A percentile compares a stretch with the other conserved stretches of the same genome.
Conservation (phyloP, 2,797 vertebrate species). For the Craterocephalus amniculus region DNA sequence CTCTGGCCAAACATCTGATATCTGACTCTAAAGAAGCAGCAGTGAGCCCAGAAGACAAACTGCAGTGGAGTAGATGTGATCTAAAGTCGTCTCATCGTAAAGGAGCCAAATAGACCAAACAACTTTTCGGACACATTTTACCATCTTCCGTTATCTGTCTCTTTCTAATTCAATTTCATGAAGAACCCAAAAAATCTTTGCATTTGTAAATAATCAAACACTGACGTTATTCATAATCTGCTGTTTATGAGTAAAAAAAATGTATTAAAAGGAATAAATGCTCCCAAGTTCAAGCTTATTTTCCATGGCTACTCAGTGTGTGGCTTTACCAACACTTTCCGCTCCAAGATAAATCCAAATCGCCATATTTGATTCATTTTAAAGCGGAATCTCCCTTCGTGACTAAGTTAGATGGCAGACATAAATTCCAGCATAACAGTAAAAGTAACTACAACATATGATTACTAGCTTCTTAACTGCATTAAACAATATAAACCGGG, state of each 20-base stretch:
- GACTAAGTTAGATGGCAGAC: conserved; percentile 1
- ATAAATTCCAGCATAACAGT: conserved; percentile 13
- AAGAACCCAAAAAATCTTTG: neutral
- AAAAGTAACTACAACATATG: conserved; percentile 19
- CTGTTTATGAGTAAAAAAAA: neutral
- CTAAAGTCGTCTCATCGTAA: neutral
- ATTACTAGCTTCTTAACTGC: conserved; percentile 34
- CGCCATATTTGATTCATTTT: conserved; percentile 18
- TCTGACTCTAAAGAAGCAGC: conserved; percentile 2
- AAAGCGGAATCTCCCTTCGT: conserved; percentile 15
- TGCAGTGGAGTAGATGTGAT: conserved; percentile 18
- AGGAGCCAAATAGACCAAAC: neutral
- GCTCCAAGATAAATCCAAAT: neutral
- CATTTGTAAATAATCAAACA: neutral
- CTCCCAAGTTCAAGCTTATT: neutral
- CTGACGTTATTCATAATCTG: neutral
- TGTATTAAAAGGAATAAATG: neutral
- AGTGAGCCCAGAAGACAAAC: too few species aligned
- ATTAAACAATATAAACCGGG: conserved; percentile 44
- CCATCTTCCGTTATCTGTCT: neutral
- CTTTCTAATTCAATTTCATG: neutral
- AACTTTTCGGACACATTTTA: neutral
- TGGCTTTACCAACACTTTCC: neutral
- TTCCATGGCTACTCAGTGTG: neutral
- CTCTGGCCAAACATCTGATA: conserved; percentile 30